phyloP scores from a whole-genome alignment of 2,888 invertebrate species.

The Chelonus formosanus region DNA sequence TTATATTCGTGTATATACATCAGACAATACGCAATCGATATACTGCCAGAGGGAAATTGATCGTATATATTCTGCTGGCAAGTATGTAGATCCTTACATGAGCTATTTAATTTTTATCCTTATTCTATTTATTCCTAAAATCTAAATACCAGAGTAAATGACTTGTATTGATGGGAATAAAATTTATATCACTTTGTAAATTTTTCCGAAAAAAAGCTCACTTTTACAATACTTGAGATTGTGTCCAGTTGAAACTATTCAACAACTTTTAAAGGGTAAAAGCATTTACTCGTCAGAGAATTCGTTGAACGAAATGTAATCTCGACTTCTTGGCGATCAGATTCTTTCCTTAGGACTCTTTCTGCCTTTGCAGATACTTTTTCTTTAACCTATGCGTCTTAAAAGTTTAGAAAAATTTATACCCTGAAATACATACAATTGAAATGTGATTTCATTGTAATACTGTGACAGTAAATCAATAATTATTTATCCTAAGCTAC shows the following conservation, averaged over 20 bases:
- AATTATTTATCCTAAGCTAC: no score
- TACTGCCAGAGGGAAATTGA: no score
- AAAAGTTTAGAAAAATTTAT: background rate
- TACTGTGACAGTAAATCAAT: background rate
- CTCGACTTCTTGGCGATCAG: slow-evolving; percentile 6
- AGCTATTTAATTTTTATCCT: no score
- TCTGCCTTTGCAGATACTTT: background rate
- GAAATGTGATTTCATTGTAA: background rate
- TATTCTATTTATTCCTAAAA: background rate
- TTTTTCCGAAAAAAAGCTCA: background rate
- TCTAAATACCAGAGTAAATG: background rate
- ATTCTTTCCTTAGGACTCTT: slow-evolving; percentile 7
- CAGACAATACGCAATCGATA: no score
- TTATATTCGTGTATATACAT: background rate
- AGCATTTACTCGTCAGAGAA: slow-evolving; percentile 4
- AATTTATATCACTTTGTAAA: background rate
- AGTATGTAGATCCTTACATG: no score
- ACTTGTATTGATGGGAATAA: no score
- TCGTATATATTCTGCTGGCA: no score
- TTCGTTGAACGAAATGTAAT: slow-evolving; percentile 14
- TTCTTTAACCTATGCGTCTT: background rate
- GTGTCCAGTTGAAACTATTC: background rate
- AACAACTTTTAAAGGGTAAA: slow-evolving; percentile 7
- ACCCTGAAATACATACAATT: background rate
- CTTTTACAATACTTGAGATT: background rate